Percentiles rank a stretch among this genome's conserved stretches.
Conservation (phyloP, 2,113 vertebrate species). For the Peromyscus leucopus region DNA sequence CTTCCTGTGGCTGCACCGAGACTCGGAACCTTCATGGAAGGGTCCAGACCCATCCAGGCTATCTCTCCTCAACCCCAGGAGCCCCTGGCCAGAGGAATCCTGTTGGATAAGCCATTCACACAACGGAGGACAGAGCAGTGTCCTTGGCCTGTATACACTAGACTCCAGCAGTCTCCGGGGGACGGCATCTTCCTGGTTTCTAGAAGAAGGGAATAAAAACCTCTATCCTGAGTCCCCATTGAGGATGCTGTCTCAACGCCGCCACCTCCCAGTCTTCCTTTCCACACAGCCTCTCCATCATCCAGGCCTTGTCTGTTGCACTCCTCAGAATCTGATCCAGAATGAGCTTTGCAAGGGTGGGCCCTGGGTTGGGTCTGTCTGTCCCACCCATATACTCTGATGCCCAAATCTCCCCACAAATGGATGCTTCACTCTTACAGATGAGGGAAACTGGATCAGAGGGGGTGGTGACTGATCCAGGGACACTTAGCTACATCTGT, state of each 20-base stretch:
- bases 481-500: neutral
- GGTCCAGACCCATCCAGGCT: neutral
- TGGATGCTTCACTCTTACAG: neutral
- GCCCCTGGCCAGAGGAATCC: neutral
- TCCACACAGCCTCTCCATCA: neutral
- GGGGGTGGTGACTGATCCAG: neutral
- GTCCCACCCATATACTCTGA: no score
- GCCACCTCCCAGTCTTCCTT: neutral
- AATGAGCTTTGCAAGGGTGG: neutral
- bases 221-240: neutral
- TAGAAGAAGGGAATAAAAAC: no score
- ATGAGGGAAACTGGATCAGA: neutral
- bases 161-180: neutral
- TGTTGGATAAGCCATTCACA: accelerated
- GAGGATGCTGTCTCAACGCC: neutral
- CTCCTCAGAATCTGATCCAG: neutral
- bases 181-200: neutral
- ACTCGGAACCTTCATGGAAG: neutral
- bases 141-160: neutral
- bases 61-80: neutral
- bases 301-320: no score
- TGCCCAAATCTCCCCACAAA: neutral
- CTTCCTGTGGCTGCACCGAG: neutral
- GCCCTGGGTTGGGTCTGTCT: neutral
- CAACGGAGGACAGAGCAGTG: neutral